These are phyloP conservation scores for Anodontia alba DNA, from an alignment of 2,888 invertebrate genomes.

Conservation along the genomic window DNA sequence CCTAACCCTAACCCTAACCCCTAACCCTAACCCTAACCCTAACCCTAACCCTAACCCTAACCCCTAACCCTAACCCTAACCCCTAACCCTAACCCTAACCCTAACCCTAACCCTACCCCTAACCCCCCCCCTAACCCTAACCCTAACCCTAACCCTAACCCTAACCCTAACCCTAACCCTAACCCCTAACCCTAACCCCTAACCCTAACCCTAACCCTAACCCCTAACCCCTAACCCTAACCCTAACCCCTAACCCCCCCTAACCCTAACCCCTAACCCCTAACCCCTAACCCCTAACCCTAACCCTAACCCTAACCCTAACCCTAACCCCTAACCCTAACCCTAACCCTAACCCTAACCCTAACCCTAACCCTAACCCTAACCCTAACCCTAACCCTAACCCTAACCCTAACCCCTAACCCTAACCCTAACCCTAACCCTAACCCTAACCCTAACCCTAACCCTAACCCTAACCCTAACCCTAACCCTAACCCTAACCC, in stretches of 20 bases:
- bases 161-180: constrained; percentile 53
- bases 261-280: no score
- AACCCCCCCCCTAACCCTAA: constrained; percentile 41
- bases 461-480: neutral
- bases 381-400: constrained; percentile 13
- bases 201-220: no score
- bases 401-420: no score
- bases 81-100: constrained; percentile 20
- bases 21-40: constrained; percentile 47
- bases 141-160: constrained; percentile 42
- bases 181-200: no score
- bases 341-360: constrained; percentile 58
- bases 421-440: neutral
- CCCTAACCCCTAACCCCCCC: no score
- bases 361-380: constrained; percentile 46
- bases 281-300: no score
- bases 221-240: no score
- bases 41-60: no score
- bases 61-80: no score
- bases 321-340: no score
- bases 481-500: neutral
- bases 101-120: constrained; percentile 6
- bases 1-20: no score
- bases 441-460: constrained; percentile 9
- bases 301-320: no score